Evolutionary conservation across 1,140 invertebrate genomes (phyloP), one percentile per base, ranked within the genome.

Genomic region (Panulirus ornatus): DNA sequence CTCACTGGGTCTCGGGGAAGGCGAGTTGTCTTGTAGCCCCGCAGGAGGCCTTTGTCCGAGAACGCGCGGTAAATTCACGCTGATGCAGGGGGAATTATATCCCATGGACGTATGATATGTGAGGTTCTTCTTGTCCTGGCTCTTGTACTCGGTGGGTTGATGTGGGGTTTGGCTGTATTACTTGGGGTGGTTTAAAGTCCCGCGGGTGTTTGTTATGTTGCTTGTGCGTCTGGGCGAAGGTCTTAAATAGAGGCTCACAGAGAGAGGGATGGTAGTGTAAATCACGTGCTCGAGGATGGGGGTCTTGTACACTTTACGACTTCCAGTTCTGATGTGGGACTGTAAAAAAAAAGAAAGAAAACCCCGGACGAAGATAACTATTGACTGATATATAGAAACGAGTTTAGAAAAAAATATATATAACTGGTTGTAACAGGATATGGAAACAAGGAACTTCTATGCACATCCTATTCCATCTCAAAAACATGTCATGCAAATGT

Each of bases 1-100:
- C 54, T 58, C 3, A 22, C 14, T 19, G 19, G 54, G 19, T 5
- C n/a, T 14, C 5, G 16, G 3, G 14, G 51, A 54, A 2, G 0
- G 19, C 38, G 75, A 44, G 75, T 19, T 44, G 75, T 44, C 38
- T 40, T 42, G 38, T 47, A 38, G n/a, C 76, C 14, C 76, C 76
- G 42, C 76, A 38, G 76, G 76, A 51, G 76, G 76, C 42, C 76
- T 44, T 51, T 51, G 76, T 79, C 40, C 19, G 44, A 19, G 2
- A 30, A 8, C 3, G 8, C 42, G 76, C 76, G 27, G 44, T 79
- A 79, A 79, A 79, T 51, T 79, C 42, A 51, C 76, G 76, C n/a
- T 79, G 76, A 79, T 42, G 42, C 16, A 44, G 42, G 76, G 42
- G 76, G 38, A 79, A 79, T 51, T 79, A 51, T 79, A n/a, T n/a